Evolutionary conservation across 2,797 vertebrate genomes (phyloP).

Genomic region (Lateolabrax maculatus): DNA sequence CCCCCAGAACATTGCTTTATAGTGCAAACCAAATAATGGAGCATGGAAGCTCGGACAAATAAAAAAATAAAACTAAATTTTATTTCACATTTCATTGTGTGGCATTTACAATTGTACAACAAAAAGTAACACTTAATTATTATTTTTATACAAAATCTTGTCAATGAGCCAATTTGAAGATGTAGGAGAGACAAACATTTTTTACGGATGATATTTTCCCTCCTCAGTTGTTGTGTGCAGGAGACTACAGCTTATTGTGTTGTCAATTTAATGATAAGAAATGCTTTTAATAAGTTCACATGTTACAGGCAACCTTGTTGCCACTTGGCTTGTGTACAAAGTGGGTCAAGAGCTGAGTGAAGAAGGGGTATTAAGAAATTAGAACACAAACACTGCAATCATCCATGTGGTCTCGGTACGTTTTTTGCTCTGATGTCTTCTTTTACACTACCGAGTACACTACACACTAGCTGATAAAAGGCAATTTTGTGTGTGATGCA

Average conservation of each 20-base stretch:
- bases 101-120: background rate
- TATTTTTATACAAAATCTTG: background rate
- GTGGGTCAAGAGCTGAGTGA: conserved; percentile 15
- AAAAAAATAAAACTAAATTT: background rate
- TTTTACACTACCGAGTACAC: conserved; percentile 2
- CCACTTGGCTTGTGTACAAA: background rate
- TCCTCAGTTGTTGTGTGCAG: background rate
- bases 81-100: background rate
- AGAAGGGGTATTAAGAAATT: conserved; percentile 13
- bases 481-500: background rate
- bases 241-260: background rate
- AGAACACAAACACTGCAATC: conserved; percentile 8
- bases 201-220: background rate
- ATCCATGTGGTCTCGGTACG: background rate
- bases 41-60: background rate
- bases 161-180: too few relatives aligned
- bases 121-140: background rate
- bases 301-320: background rate
- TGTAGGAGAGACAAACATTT: background rate
- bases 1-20: background rate
- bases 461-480: background rate
- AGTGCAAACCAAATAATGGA: background rate
- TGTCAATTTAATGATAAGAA: background rate
- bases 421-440: background rate
- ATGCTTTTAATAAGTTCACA: background rate